phyloP scores from a whole-genome alignment of 2,797 vertebrate species.

The Selene dorsalis region DNA sequence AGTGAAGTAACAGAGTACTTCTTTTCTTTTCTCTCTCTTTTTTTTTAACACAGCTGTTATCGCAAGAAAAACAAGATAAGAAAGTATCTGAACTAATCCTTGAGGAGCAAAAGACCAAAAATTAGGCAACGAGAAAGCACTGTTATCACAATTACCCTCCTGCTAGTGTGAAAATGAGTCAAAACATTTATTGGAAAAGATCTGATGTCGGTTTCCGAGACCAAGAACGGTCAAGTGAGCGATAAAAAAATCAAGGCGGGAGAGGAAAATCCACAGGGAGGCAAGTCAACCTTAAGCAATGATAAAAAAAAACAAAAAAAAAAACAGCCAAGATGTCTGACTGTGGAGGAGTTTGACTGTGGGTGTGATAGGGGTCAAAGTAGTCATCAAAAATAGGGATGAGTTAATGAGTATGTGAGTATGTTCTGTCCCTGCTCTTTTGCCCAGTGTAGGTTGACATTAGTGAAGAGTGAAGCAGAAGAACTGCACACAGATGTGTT shows the following conservation, averaged over 20 bases:
- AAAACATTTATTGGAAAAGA: neutral
- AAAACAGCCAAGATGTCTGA: slow-evolving; percentile 41
- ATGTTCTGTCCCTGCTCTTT: slow-evolving; percentile 8
- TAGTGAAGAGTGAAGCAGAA: slow-evolving; percentile 15
- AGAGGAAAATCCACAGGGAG: slow-evolving; percentile 29
- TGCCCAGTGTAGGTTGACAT: slow-evolving; percentile 14
- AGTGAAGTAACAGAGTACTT: neutral
- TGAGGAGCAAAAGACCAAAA: neutral
- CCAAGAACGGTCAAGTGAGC: slow-evolving; percentile 33
- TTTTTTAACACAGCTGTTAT: neutral
- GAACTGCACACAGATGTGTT: neutral
- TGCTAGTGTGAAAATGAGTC: neutral
- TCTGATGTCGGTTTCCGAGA: neutral
- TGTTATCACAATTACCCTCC: neutral
- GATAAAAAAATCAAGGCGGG: slow-evolving; percentile 50
- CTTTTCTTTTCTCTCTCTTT: too few species aligned
- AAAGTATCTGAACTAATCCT: slow-evolving; percentile 11
- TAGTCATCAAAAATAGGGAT: slow-evolving; percentile 30
- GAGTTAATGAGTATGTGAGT: neutral
- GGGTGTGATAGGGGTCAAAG: slow-evolving; percentile 36
- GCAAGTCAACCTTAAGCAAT: neutral
- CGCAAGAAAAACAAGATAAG: neutral
- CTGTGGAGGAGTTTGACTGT: slow-evolving; percentile 37
- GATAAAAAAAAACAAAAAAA: slow-evolving; percentile 25
- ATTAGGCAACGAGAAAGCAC: neutral